phyloP scores from a whole-genome alignment of 2,797 vertebrate genomes.

The Gallinago stenura region DNA sequence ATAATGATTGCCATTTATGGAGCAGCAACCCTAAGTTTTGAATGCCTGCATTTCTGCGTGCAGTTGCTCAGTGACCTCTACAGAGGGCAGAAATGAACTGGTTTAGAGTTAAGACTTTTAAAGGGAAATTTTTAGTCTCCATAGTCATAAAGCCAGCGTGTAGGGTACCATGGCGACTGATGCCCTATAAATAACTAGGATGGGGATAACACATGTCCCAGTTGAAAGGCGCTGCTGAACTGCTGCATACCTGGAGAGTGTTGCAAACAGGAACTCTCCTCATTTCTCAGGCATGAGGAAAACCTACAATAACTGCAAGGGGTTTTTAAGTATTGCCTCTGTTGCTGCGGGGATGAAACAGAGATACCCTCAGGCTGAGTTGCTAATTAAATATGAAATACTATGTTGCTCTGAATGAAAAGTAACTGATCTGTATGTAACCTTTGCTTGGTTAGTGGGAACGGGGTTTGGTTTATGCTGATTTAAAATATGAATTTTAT shows the following conservation, averaged over 20 bases:
- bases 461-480: neutral
- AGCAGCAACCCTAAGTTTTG: neutral
- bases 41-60: neutral
- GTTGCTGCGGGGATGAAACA: neutral
- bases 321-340: neutral
- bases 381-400: neutral
- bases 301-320: neutral
- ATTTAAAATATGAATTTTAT: neutral
- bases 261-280: neutral
- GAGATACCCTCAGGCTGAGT: neutral
- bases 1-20: neutral
- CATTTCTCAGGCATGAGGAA: neutral
- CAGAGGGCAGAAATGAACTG: constrained; percentile 65
- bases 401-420: neutral
- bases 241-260: neutral
- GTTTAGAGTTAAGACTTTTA: neutral
- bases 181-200: neutral
- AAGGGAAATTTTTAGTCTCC: neutral
- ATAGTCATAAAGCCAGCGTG: accelerated
- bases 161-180: neutral
- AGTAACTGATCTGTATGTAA: neutral
- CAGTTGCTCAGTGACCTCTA: constrained; percentile 65
- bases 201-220: neutral
- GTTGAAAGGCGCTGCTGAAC: neutral
- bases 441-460: neutral